Base-by-base conservation (phyloP, 2,797 vertebrate genomes). In the Yasuhikotakia modesta region DNA sequence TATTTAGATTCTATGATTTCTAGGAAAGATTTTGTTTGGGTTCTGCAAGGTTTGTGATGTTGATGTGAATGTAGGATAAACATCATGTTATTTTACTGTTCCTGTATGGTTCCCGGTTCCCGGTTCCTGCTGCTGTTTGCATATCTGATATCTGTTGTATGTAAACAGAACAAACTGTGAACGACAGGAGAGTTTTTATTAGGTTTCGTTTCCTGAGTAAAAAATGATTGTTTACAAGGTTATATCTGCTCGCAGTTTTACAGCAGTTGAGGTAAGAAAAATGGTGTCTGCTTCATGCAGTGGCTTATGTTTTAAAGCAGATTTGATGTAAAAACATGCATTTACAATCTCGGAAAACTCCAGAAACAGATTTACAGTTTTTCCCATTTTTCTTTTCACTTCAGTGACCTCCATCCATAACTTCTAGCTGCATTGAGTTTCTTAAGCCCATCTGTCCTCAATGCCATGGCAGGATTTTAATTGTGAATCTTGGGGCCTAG, bases 401-500 rank as follows among this genome's bases (percentile, higher is more conserved):
- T 70, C 30, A 30, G 8, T 32, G 72, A 81, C 73, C 66, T 84
- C 76, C 35, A 67, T 73, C 67, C 72, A 65, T 75, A 78, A 50
- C 60, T 79, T 73, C 66, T 68, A 2, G 60, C 32, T 60, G 69
- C 79, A 74, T 76, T 73, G 57, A 73, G 74, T 55, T 82, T 53
- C 43, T 55, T 74, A 60, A 48, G 43, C 13, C 17, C 50, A 55
- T 50, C 75, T 43, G 45, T 77, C 66, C 66, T 70, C 57, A 1
- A 39, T 46, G 60, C 27, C 43, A 53, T 66, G 53, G 78, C 66
- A 61, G 67, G 80, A 79, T 85, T 82, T 82, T 85, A 85, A 85
- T 85, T 85, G 83, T 77, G 81, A 77, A 71, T 82, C 68, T 73
- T 76, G 81, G 71, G 77, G 77, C 63, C 16, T 32, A 48, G 53